Percentiles rank a stretch among this genome's conserved stretches.
phyloP scores from a whole-genome alignment of 2,113 vertebrate species.

The Scomber colias region DNA sequence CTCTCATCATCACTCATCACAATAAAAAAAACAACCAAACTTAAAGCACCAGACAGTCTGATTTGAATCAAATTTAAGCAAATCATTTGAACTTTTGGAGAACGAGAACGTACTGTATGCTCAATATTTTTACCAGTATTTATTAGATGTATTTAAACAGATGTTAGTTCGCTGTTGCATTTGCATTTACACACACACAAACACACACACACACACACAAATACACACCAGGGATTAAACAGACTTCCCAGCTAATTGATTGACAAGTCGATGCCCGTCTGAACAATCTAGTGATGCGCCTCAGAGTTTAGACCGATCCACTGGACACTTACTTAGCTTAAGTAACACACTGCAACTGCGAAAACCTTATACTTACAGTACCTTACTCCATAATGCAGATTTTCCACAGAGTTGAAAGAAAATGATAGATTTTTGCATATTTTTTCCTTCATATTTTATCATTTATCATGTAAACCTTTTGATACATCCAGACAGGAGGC shows the following conservation, averaged over 20 bases:
- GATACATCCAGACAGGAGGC: too few species aligned
- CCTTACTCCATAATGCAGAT: too few species aligned
- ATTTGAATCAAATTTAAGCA: too few species aligned
- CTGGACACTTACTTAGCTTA: constrained; percentile 54
- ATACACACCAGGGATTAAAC: constrained; percentile 39
- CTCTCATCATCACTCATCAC: constrained; percentile 23
- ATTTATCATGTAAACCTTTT: too few species aligned
- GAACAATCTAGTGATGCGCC: constrained; percentile 54
- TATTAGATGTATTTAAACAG: background rate
- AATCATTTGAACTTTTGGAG: too few species aligned
- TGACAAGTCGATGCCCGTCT: constrained; percentile 63
- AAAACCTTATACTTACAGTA: too few species aligned
- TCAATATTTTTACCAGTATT: background rate
- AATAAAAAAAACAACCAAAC: background rate
- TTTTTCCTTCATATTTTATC: too few species aligned
- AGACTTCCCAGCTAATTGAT: constrained; percentile 55
- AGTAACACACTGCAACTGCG: constrained; percentile 6
- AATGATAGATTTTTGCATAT: too few species aligned
- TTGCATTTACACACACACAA: constrained; percentile 5
- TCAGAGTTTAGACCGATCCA: constrained; percentile 44
- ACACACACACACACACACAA: constrained; percentile 8
- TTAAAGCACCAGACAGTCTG: too few species aligned
- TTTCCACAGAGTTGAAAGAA: too few species aligned
- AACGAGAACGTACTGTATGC: too few species aligned
- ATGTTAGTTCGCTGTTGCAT: background rate